Conservation (phyloP, 1,140 invertebrate species). For the Eueides isabella region DNA sequence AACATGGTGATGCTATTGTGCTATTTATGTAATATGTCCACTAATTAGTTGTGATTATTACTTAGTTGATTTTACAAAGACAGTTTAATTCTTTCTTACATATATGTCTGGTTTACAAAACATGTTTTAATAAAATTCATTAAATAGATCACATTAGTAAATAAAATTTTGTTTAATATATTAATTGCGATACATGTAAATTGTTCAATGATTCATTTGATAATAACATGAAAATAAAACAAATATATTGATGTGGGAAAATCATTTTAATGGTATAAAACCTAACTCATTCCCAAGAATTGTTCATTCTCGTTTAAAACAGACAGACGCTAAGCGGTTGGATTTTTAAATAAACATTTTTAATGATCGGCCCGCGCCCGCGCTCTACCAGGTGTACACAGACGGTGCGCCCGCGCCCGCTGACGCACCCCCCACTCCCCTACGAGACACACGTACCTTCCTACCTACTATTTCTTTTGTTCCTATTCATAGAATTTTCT, state of each 20-base stretch:
- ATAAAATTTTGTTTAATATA: neutral
- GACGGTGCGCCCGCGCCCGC: slow-evolving; percentile 60
- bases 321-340: slow-evolving; percentile 73
- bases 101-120: too few species aligned
- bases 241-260: neutral
- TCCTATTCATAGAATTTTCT: slow-evolving; percentile 72
- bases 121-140: neutral
- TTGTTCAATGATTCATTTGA: neutral
- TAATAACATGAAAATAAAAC: neutral
- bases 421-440: slow-evolving; percentile 45
- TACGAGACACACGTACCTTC: slow-evolving; percentile 41
- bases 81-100: too few species aligned
- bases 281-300: slow-evolving; percentile 34
- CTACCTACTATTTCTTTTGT: slow-evolving; percentile 71
- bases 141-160: neutral
- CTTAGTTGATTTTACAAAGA: too few species aligned
- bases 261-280: slow-evolving; percentile 7
- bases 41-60: neutral
- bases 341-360: slow-evolving; percentile 82
- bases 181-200: neutral
- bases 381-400: slow-evolving; percentile 75
- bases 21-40: neutral
- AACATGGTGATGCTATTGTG: slow-evolving; percentile 53
- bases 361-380: slow-evolving; percentile 76
- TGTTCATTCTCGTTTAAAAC: slow-evolving; percentile 54